Base-by-base conservation (phyloP, 2,113 vertebrate genomes). In the Peromyscus leucopus region DNA sequence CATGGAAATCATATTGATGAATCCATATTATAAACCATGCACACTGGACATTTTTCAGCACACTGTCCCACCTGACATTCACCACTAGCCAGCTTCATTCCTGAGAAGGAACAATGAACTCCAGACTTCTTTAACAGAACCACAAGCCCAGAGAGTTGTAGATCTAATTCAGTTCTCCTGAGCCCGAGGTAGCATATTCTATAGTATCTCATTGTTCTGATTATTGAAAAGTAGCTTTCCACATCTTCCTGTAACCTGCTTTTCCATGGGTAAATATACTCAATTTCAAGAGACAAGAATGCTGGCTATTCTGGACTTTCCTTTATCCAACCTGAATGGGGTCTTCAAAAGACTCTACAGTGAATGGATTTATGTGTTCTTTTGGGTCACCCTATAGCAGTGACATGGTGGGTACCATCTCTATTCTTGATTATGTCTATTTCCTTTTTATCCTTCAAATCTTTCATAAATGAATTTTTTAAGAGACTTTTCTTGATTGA, bases 321-420 rank as follows among this genome's bases (percentile, higher is more conserved):
- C 36, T 74, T 79, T 69, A 48, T 75, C 17, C 31, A 86, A 59
- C 33, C 5, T 6, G 13, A 55, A 82, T 15, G 65, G 11, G 24
- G 59, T 28, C 46, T 65, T 78, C 5, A 13, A 26, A 17, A 92
- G 72, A 48, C 19, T n/a, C 12, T 84, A 57, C 28, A 46, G 17
- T 6, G 33, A 51, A 5, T 16, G 2, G 17, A 55, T 17, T 72
- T 0, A 3, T 17, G 3, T 0, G 10, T 13, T 57, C 26, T 24
- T 69, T 63, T 10, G 57, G 31, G 46, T 69, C 13, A 33, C 46
- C 31, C 2, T 61, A 17, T 1, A 57, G 13, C 8, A 26, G 46
- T 22, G 2, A n/a, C 12, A 51, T 10, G 69, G 15, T 15, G 22
- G 55, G 57, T 24, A 4, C 16, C 55, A 21, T 22, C 8, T 74